Conservation (phyloP, 2,113 vertebrate species). For the Python bivittatus region DNA sequence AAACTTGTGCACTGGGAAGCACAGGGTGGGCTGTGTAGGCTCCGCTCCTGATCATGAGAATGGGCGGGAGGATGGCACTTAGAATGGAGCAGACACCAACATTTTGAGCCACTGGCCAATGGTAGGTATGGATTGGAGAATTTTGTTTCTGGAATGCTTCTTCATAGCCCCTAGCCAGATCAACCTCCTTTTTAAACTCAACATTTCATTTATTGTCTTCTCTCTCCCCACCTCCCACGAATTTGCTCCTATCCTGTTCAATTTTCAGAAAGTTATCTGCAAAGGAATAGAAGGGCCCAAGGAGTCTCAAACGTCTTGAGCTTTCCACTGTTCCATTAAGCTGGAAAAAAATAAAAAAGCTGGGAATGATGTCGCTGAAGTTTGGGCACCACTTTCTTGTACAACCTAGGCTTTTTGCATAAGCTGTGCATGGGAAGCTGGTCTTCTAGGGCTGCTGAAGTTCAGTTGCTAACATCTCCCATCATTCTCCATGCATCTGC, state of each 20-base stretch:
- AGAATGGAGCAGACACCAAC: not conserved
- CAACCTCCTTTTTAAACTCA: no score
- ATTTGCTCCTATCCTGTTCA: not conserved
- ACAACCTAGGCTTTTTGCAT: not conserved
- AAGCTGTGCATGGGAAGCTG: not conserved
- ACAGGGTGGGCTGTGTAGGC: not conserved
- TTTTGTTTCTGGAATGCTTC: not conserved
- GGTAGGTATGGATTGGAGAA: not conserved
- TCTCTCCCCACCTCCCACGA: not conserved
- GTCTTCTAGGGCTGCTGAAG: not conserved
- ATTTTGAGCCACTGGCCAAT: not conserved
- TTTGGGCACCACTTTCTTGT: not conserved
- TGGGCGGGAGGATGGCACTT: not conserved
- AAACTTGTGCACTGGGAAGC: not conserved
- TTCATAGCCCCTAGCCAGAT: not conserved
- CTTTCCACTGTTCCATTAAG: not conserved
- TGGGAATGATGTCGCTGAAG: not conserved
- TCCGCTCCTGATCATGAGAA: not conserved
- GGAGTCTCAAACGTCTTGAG: not conserved
- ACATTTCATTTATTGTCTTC: not conserved
- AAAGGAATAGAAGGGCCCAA: not conserved
- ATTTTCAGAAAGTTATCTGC: not conserved
- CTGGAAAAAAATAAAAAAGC: not conserved
- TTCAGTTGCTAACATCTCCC: not conserved
- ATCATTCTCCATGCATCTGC: not conserved